Evolutionary conservation across 2,888 invertebrate genomes (phyloP).

Genomic region (Cistogaster globosa): DNA sequence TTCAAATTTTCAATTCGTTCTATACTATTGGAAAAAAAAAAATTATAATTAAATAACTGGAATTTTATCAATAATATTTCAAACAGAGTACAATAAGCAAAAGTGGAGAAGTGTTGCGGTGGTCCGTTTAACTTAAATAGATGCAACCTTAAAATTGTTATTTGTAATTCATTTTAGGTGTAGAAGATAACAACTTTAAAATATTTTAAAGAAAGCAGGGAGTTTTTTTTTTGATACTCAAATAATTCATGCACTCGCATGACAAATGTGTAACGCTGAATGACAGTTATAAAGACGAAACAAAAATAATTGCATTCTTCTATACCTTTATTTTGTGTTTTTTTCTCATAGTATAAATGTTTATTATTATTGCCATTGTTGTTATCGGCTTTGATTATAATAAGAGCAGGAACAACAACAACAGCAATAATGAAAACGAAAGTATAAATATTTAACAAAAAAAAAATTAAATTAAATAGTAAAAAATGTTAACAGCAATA

Average conservation of each 20-base stretch:
- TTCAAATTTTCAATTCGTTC: too few species aligned
- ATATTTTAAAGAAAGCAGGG: neutral
- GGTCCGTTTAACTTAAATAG: too few species aligned
- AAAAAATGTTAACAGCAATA: conserved; percentile 8
- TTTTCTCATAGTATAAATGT: neutral
- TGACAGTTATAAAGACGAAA: neutral
- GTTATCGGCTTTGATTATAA: conserved; percentile 52
- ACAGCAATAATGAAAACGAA: neutral
- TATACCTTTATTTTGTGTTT: neutral
- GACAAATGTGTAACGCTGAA: neutral
- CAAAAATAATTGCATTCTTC: conserved; percentile 20
- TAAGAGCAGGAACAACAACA: conserved; percentile 32
- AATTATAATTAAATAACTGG: too few species aligned
- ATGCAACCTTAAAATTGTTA: too few species aligned
- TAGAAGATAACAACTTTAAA: conserved; percentile 23
- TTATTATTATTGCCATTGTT: too few species aligned
- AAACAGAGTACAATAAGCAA: too few species aligned
- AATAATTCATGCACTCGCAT: neutral
- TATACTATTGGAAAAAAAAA: too few species aligned
- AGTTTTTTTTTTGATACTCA: neutral
- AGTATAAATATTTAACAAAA: conserved; percentile 11
- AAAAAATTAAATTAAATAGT: conserved; percentile 19
- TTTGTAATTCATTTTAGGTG: neutral
- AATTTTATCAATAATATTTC: too few species aligned
- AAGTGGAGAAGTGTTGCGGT: too few species aligned